A percentile compares a stretch with the other conserved stretches of the same genome.
phyloP scores from a whole-genome alignment of 2,888 invertebrate species.

The Agrilus biguttatus region DNA sequence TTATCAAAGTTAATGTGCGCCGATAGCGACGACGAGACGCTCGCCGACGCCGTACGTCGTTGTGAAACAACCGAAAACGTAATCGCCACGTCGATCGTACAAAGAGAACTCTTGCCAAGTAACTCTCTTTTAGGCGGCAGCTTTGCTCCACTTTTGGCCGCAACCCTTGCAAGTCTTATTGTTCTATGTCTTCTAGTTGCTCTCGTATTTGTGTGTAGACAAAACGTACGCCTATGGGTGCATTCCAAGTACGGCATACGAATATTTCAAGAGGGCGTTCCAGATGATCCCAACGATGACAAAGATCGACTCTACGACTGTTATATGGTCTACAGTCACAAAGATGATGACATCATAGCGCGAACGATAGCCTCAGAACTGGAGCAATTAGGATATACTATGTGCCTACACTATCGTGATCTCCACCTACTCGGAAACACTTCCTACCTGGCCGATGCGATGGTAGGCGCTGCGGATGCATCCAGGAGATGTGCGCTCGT shows the following conservation, averaged over 20 bases:
- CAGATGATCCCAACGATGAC: conserved; percentile 33
- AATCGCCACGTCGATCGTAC: conserved; percentile 41
- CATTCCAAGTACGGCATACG: conserved; percentile 65
- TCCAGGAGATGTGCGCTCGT: conserved; percentile 64
- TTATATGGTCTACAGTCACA: conserved; percentile 73
- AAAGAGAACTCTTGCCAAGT: conserved; percentile 41
- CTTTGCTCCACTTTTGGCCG: conserved; percentile 61
- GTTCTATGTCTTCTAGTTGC: conserved; percentile 54
- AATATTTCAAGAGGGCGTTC: conserved; percentile 48
- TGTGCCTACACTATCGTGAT: conserved; percentile 58
- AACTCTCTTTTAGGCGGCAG: conserved; percentile 51
- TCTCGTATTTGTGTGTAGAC: conserved; percentile 57
- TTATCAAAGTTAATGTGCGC: conserved; percentile 55
- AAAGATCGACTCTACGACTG: conserved; percentile 56
- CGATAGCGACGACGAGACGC: conserved; percentile 36
- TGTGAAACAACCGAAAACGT: conserved; percentile 56
- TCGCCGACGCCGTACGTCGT: conserved; percentile 37
- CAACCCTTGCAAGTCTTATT: conserved; percentile 53
- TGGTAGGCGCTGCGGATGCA: conserved; percentile 46
- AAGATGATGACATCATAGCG: conserved; percentile 60
- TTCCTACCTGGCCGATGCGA: conserved; percentile 45
- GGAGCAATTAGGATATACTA: conserved; percentile 52
- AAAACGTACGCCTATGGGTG: conserved; percentile 65
- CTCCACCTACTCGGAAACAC: conserved; percentile 43
- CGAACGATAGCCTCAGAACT: conserved; percentile 56